Conservation (phyloP, 2,113 vertebrate genomes). For the Phrynocephalus versicolor region DNA sequence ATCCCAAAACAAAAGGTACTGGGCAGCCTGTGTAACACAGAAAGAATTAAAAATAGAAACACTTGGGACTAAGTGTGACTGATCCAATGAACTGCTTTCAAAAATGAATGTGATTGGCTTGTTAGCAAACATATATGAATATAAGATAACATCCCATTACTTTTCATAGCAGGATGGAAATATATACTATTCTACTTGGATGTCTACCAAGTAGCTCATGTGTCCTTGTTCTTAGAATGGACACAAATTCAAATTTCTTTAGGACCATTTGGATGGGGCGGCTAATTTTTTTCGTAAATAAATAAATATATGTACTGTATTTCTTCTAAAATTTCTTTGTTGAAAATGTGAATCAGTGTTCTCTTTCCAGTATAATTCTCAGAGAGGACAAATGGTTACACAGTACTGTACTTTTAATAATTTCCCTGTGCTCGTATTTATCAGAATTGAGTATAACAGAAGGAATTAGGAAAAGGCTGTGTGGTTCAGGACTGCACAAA, state of each 20-base stretch:
- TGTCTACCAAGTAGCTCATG: background rate
- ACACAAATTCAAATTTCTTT: background rate
- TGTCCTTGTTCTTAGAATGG: background rate
- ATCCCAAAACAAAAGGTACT: too few relatives aligned
- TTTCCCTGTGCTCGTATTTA: too few relatives aligned
- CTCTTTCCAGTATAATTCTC: background rate
- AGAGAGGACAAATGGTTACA: background rate
- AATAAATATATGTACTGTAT: too few relatives aligned
- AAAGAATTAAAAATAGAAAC: background rate
- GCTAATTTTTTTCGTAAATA: too few relatives aligned
- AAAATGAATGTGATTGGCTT: background rate
- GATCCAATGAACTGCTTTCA: background rate
- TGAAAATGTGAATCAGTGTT: background rate
- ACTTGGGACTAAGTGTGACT: background rate
- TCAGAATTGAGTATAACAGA: too few relatives aligned
- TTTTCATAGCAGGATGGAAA: background rate
- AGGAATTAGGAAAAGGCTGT: too few relatives aligned
- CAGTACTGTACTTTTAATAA: too few relatives aligned
- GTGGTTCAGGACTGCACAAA: too few relatives aligned
- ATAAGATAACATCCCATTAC: background rate
- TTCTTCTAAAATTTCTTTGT: background rate
- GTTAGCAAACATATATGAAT: background rate
- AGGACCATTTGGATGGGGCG: too few relatives aligned
- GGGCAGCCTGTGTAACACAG: background rate
- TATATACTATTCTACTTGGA: background rate